A percentile compares a stretch with the other conserved stretches of the same genome.
Evolutionary conservation across 2,113 vertebrate genomes (phyloP).

Genomic region (Isurus oxyrinchus): DNA sequence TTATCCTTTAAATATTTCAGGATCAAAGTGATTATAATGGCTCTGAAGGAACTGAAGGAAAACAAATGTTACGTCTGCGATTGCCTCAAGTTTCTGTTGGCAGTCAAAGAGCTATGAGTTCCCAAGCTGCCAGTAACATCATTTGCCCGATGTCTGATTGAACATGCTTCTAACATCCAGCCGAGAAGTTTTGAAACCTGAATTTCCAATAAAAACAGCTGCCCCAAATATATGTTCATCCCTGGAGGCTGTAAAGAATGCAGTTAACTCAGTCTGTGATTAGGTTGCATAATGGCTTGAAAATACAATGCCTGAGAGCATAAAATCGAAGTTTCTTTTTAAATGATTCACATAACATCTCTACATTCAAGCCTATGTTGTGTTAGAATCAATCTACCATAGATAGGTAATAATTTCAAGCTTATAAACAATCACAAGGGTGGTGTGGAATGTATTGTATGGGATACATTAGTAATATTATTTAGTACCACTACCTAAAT

Average conservation of each 20-base stretch:
- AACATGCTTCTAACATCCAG: not conserved
- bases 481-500: not conserved
- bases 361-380: not conserved
- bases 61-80: not conserved
- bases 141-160: not conserved
- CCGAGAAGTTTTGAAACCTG: not conserved
- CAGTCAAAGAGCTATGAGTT: not conserved
- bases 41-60: not conserved
- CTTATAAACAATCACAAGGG: not conserved
- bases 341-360: not conserved
- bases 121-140: not conserved
- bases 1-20: not conserved
- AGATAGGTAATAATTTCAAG: not conserved
- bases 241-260: not conserved
- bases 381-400: not conserved
- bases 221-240: not conserved
- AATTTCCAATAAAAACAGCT: slow-evolving; percentile 31
- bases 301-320: not conserved
- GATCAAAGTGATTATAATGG: not conserved
- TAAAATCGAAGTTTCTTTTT: not conserved
- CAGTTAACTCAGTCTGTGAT: slow-evolving; percentile 27
- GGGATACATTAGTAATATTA: not conserved
- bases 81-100: slow-evolving; percentile 9
- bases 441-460: not conserved
- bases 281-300: not conserved